Percentiles rank a stretch among this genome's conserved stretches.
Conservation (phyloP, 2,797 vertebrate genomes). For the Chelonia mydas region DNA sequence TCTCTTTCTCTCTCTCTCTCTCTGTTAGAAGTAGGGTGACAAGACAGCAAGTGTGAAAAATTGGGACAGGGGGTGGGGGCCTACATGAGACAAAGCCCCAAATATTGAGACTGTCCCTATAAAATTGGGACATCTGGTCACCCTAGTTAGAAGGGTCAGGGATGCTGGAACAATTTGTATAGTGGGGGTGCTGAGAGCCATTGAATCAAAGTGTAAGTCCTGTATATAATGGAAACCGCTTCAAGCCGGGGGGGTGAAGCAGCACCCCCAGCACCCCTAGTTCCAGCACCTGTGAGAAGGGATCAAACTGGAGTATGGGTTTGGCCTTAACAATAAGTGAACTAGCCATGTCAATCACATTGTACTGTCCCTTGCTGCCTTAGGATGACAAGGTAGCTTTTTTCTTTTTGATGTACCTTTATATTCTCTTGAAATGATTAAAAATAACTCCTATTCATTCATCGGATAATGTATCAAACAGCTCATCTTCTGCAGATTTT, state of each 20-base stretch:
- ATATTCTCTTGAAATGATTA: neutral
- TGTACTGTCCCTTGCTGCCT: neutral
- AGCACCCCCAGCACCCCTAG: too few species aligned
- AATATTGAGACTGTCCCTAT: too few species aligned
- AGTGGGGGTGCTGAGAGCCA: too few species aligned
- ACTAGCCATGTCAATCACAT: accelerated
- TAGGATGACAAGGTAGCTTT: neutral
- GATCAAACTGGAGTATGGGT: neutral
- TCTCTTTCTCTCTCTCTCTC: neutral
- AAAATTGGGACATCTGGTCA: too few species aligned
- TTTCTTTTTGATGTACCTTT: neutral
- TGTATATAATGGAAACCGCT: too few species aligned
- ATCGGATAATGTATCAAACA: neutral
- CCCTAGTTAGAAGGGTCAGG: neutral
- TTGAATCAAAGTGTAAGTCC: too few species aligned
- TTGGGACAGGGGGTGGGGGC: too few species aligned
- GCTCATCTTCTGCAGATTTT: neutral
- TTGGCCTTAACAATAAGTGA: neutral
- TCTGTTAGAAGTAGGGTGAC: too few species aligned
- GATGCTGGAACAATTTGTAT: too few species aligned
- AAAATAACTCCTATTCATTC: neutral
- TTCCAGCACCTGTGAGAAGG: neutral
- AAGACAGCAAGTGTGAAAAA: too few species aligned
- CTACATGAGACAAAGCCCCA: too few species aligned
- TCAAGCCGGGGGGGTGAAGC: too few species aligned